These are phyloP conservation scores for Gila orcuttii DNA, from an alignment of 2,113 vertebrate genomes.

Conservation along the genomic window DNA sequence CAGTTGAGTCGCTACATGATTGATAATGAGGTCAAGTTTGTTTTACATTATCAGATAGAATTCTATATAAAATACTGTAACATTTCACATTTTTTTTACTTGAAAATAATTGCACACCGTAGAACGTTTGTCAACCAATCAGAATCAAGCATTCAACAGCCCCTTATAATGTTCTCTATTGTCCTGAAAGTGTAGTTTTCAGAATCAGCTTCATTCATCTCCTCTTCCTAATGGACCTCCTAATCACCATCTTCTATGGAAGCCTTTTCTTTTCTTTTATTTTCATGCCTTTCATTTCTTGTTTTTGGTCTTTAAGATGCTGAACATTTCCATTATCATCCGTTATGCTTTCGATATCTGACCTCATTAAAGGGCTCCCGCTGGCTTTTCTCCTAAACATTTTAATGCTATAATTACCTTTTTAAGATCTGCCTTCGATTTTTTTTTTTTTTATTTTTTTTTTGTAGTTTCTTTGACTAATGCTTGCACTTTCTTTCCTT, in stretches of 20 bases:
- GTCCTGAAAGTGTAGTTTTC: neutral
- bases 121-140: too few species aligned
- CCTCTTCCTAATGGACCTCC: neutral
- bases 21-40: too few species aligned
- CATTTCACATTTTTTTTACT: too few species aligned
- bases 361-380: neutral
- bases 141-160: too few species aligned
- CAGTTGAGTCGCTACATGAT: too few species aligned
- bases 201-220: neutral
- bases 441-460: neutral
- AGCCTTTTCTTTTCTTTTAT: neutral
- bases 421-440: neutral
- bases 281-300: neutral
- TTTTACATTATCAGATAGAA: too few species aligned
- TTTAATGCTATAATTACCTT: conserved; percentile 18
- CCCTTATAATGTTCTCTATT: neutral
- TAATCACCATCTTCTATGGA: neutral
- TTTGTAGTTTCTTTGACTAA: neutral
- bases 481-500: neutral
- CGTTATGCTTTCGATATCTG: neutral
- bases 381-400: neutral
- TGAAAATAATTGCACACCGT: too few species aligned
- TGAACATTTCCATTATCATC: neutral
- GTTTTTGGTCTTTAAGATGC: neutral
- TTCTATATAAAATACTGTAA: too few species aligned